Percentiles rank a stretch among this genome's conserved stretches.
These are phyloP conservation scores for Sylvia borin DNA, from an alignment of 2,797 vertebrate genomes.

Conservation along the genomic window DNA sequence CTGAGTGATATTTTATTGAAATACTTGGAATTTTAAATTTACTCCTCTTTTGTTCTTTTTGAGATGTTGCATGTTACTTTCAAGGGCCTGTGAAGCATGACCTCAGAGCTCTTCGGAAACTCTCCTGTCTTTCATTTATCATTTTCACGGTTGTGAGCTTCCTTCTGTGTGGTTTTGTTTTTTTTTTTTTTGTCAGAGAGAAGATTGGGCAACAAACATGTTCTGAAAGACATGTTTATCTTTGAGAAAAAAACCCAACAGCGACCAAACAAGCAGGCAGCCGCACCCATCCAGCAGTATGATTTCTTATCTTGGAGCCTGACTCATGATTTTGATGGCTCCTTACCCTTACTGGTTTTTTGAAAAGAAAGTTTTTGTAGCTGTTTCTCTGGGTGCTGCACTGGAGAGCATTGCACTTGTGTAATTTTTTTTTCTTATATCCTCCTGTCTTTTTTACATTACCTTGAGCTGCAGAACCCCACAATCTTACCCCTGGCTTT, in stretches of 20 bases:
- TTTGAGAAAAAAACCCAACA: not conserved
- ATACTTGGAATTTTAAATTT: not conserved
- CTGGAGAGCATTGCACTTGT: not conserved
- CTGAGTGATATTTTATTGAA: not conserved
- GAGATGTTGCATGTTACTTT: not conserved
- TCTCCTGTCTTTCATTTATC: not conserved
- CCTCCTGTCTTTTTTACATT: not conserved
- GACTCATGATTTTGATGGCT: not conserved
- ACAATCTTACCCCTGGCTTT: not conserved
- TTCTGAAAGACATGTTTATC: slow-evolving; percentile 34
- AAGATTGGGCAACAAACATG: not conserved
- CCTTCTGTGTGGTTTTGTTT: not conserved
- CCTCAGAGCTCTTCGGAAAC: not conserved
- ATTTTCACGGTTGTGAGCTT: not conserved
- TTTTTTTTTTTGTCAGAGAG: not conserved
- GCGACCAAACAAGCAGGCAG: not conserved
- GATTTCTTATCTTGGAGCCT: slow-evolving; percentile 23
- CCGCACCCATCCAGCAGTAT: not conserved
- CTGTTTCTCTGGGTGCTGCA: not conserved
- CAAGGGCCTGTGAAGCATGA: not conserved
- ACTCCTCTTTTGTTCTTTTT: not conserved
- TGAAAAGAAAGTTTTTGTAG: not conserved
- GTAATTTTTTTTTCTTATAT: not conserved
- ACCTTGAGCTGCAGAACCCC: not conserved
- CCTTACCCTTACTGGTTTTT: not conserved